Evolutionary conservation across 30 jellyfish, hydroid and myxozoan species (phyloP).

Genomic region (Sanderia malayensis): DNA sequence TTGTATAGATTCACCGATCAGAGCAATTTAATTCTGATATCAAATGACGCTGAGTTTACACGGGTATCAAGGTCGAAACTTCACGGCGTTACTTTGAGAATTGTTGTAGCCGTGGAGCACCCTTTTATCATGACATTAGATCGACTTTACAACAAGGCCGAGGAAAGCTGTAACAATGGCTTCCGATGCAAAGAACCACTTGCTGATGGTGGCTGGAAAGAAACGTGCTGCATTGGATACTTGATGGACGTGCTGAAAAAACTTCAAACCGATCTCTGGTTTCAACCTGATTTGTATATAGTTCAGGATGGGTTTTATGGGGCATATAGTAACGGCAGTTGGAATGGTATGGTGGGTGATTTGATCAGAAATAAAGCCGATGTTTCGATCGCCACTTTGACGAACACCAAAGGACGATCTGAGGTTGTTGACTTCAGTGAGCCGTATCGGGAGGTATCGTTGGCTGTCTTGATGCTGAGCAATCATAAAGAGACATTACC

Average conservation of each 20-base stretch:
- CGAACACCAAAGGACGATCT: constrained; percentile 45
- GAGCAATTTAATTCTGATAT: background rate
- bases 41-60: constrained; percentile 4
- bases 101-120: constrained; percentile 6
- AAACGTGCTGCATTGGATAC: constrained; percentile 60
- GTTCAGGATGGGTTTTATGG: constrained; percentile 73
- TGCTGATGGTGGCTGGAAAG: background rate
- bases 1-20: constrained; percentile 12
- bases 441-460: constrained; percentile 30
- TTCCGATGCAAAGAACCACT: constrained; percentile 7
- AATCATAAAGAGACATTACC: constrained; percentile 9
- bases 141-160: background rate
- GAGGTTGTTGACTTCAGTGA: constrained; percentile 54
- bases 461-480: constrained; percentile 17
- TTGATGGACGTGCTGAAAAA: constrained; percentile 51
- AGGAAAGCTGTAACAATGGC: constrained; percentile 15
- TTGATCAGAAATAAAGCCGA: constrained; percentile 49
- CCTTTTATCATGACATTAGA: constrained; percentile 12
- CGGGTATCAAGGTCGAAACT: constrained; percentile 22
- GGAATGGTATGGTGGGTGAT: constrained; percentile 79
- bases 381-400: constrained; percentile 50
- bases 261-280: constrained; percentile 33
- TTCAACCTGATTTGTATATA: constrained; percentile 34
- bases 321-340: constrained; percentile 22
- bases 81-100: constrained; percentile 7